Conservation (phyloP, 2,888 invertebrate genomes). For the Hirudinaria manillensis region DNA sequence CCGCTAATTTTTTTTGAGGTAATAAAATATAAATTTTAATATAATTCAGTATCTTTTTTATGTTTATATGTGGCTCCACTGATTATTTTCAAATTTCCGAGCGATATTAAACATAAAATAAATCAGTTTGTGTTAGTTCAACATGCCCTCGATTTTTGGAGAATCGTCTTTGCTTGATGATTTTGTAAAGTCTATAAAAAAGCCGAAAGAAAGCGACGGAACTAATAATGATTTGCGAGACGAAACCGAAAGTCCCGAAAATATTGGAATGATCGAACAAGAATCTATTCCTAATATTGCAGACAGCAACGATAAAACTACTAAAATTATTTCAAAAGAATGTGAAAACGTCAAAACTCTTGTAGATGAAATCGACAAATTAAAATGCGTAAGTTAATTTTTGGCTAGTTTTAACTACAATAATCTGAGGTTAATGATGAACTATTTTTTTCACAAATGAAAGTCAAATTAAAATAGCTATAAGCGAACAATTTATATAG, state of each 20-base stretch:
- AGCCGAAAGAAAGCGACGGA: no score
- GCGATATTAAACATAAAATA: neutral
- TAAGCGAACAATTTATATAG: no score
- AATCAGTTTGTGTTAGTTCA: neutral
- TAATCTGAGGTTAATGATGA: no score
- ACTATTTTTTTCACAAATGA: no score
- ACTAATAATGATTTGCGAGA: neutral
- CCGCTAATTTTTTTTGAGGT: neutral
- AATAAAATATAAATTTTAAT: neutral
- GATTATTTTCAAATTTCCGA: conserved; percentile 3
- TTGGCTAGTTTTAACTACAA: no score
- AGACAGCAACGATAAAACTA: neutral
- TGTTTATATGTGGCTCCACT: neutral
- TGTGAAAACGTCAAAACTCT: neutral
- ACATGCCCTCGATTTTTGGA: conserved; percentile 8
- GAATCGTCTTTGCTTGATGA: conserved; percentile 5
- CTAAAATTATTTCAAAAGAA: neutral
- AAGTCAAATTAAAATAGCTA: no score
- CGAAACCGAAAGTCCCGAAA: no score
- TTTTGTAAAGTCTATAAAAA: neutral
- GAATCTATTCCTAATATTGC: neutral
- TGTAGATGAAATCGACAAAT: neutral
- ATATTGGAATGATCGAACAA: neutral
- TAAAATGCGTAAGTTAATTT: no score
- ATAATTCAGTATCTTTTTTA: neutral